A percentile compares a stretch with the other conserved stretches of the same genome.
These are phyloP conservation scores for Muntiacus muntjak DNA, from an alignment of 2,113 vertebrate species.

Conservation along the genomic window DNA sequence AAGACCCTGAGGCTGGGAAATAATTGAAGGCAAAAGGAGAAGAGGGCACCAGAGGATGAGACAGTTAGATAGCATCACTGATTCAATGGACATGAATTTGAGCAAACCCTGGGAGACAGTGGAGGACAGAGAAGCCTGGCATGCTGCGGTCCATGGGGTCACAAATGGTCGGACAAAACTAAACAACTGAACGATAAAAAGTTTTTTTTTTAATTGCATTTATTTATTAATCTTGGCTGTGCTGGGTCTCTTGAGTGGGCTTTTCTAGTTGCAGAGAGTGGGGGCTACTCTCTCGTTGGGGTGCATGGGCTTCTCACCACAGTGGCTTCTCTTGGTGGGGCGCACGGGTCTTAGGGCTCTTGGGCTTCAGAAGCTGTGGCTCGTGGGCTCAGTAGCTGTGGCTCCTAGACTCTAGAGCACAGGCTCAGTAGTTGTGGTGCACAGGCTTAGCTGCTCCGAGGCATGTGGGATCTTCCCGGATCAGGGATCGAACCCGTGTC, in stretches of 20 bases:
- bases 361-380: not conserved
- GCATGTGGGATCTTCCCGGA: not conserved
- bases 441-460: not conserved
- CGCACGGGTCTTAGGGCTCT: not conserved
- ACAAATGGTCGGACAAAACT: not conserved
- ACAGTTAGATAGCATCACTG: not conserved
- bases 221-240: not conserved
- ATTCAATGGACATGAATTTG: not conserved
- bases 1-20: not conserved
- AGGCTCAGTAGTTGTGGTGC: not conserved
- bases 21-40: not conserved
- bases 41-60: not conserved
- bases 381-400: accelerated
- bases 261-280: not conserved
- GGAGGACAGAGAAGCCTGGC: not conserved
- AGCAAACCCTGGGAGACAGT: not conserved
- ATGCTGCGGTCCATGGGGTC: not conserved
- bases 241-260: not conserved
- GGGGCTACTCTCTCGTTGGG: not conserved
- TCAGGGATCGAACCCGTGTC: not conserved
- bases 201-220: not conserved
- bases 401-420: not conserved
- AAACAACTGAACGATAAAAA: not conserved
- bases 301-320: accelerated
- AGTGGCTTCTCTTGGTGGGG: not conserved